phyloP scores from a whole-genome alignment of 64 coral and sea anemone species.

The Trachythela sp. region DNA sequence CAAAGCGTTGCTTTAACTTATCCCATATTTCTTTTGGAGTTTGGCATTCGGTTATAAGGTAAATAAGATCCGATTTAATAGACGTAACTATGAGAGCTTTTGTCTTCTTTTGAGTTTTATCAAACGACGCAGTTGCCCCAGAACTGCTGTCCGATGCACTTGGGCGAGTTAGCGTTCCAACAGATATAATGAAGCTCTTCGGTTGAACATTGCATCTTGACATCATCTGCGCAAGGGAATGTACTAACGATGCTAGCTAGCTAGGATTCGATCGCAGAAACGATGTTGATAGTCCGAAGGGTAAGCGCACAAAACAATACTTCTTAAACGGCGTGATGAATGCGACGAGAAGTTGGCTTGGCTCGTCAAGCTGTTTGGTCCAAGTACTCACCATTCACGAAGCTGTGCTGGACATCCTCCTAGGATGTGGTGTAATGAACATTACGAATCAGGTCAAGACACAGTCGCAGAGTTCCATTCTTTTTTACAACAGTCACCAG shows the following conservation, averaged over 20 bases:
- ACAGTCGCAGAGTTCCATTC: constrained; percentile 43
- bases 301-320: constrained; percentile 53
- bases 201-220: constrained; percentile 14
- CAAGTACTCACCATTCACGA: constrained; percentile 42
- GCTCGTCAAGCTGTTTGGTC: constrained; percentile 59
- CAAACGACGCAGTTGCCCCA: too few relatives aligned
- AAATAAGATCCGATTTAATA: too few relatives aligned
- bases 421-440: neutral
- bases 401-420: constrained; percentile 38
- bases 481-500: constrained; percentile 51
- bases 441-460: constrained; percentile 19
- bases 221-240: constrained; percentile 41
- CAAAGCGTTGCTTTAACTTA: too few relatives aligned
- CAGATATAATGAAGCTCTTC: constrained; percentile 35
- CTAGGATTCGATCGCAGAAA: constrained; percentile 53
- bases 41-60: too few relatives aligned
- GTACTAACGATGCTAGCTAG: constrained; percentile 15
- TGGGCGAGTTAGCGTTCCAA: too few relatives aligned
- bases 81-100: too few relatives aligned
- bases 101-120: too few relatives aligned
- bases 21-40: too few relatives aligned
- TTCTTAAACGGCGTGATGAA: constrained; percentile 70
- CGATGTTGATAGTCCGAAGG: constrained; percentile 49
- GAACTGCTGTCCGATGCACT: too few relatives aligned
- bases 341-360: constrained; percentile 54